These are phyloP conservation scores for Tethya wilhelma DNA, from an alignment of 37 sponge, comb jelly and placozoan species.

Conservation along the genomic window DNA sequence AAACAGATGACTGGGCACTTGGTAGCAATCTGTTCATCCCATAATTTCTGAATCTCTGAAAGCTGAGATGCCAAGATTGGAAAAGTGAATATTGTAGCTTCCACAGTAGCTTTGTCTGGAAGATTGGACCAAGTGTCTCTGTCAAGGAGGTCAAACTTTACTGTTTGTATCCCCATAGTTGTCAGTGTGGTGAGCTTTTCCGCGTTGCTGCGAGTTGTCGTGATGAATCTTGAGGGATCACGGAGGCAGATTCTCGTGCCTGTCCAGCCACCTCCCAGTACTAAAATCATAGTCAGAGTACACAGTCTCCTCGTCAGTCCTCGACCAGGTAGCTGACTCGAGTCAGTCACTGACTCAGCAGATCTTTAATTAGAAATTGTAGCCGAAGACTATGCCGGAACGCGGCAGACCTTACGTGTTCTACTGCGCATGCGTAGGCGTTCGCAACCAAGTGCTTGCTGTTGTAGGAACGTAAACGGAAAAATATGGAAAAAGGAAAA, in stretches of 20 bases:
- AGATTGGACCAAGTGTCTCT: conserved; percentile 9
- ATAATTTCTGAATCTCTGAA: not conserved
- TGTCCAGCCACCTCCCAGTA: conserved; percentile 15
- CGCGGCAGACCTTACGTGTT: too few relatives aligned
- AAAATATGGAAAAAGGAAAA: too few relatives aligned
- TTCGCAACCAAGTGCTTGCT: too few relatives aligned
- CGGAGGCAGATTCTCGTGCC: conserved; percentile 11
- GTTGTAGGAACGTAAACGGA: too few relatives aligned
- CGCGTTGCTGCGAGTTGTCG: conserved; percentile 2
- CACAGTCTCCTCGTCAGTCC: too few relatives aligned
- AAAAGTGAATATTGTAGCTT: conserved; percentile 22
- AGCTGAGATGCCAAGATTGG: not conserved
- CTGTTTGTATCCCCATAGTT: conserved; percentile 6
- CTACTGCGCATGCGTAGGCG: too few relatives aligned
- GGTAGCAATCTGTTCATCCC: not conserved
- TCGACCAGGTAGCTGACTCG: too few relatives aligned
- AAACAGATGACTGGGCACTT: not conserved
- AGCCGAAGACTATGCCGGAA: too few relatives aligned
- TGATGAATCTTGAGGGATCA: conserved; percentile 9
- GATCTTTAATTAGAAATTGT: too few relatives aligned
- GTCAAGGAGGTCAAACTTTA: conserved; percentile 8
- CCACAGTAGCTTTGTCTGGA: not conserved
- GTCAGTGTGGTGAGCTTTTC: not conserved
- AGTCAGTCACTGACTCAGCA: too few relatives aligned
- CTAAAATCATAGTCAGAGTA: conserved; percentile 5